A percentile compares a stretch with the other conserved stretches of the same genome.
These are phyloP conservation scores for Myotis planiceps DNA, from an alignment of 2,797 vertebrate genomes.

Conservation along the genomic window DNA sequence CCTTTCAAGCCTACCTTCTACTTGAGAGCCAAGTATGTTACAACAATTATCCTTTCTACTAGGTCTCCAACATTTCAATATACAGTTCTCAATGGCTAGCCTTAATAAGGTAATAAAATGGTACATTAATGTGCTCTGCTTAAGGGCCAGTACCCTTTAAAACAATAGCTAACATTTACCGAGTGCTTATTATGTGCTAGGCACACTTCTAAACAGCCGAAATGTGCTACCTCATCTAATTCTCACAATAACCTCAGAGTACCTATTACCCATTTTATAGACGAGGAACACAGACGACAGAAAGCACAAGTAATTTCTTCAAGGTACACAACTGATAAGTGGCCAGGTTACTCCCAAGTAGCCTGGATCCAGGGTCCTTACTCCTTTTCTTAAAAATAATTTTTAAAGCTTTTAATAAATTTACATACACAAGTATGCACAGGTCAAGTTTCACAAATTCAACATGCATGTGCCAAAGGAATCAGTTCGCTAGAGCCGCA, in stretches of 20 bases:
- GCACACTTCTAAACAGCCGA: background rate
- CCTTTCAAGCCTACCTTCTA: background rate
- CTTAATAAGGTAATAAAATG: background rate
- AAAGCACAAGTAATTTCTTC: background rate
- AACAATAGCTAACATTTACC: background rate
- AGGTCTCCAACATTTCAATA: background rate
- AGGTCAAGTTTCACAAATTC: background rate
- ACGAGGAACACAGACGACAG: background rate
- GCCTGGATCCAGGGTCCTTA: background rate
- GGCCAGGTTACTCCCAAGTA: background rate
- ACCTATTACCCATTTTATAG: background rate
- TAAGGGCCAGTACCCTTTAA: background rate
- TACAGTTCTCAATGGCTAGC: background rate
- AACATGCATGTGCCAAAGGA: background rate
- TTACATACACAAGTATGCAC: background rate
- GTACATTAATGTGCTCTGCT: background rate
- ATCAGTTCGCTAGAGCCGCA: rapidly evolving
- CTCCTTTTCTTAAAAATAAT: background rate
- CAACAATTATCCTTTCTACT: background rate
- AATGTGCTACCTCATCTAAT: background rate
- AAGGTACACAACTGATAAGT: background rate
- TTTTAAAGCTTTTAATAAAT: background rate
- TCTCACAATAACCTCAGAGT: background rate
- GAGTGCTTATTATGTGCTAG: background rate
- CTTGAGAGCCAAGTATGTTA: background rate